A percentile compares a stretch with the other conserved stretches of the same genome.
phyloP scores from a whole-genome alignment of 2,888 invertebrate species.

The Ophion slaviceki region DNA sequence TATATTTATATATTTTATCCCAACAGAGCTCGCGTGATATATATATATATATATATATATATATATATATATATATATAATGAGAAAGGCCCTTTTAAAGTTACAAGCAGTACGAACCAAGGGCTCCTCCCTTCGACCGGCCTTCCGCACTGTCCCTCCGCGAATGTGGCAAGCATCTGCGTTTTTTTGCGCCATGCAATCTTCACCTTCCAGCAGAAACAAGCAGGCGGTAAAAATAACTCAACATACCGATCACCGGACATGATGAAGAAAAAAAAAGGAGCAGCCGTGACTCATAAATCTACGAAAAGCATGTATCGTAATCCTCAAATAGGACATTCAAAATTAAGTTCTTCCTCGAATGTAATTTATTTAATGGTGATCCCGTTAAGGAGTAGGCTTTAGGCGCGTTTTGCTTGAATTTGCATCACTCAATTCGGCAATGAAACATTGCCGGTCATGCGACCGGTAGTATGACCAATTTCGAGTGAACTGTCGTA shows the following conservation, averaged over 20 bases:
- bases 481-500: neutral
- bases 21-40: neutral
- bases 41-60: no score
- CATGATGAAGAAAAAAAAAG: neutral
- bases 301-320: neutral
- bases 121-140: constrained; percentile 43
- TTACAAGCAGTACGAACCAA: constrained; percentile 25
- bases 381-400: neutral
- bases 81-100: constrained; percentile 41
- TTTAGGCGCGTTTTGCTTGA: neutral
- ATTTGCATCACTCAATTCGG: neutral
- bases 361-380: neutral
- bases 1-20: constrained; percentile 2
- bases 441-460: neutral
- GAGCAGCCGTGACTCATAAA: neutral
- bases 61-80: neutral
- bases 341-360: neutral
- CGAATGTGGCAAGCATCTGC: constrained; percentile 7
- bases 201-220: neutral
- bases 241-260: neutral
- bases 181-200: neutral
- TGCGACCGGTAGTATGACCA: neutral
- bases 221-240: neutral
- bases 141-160: constrained; percentile 7
- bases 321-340: neutral